Conservation (phyloP, 2,113 vertebrate species). For the Podarcis cretensis region DNA sequence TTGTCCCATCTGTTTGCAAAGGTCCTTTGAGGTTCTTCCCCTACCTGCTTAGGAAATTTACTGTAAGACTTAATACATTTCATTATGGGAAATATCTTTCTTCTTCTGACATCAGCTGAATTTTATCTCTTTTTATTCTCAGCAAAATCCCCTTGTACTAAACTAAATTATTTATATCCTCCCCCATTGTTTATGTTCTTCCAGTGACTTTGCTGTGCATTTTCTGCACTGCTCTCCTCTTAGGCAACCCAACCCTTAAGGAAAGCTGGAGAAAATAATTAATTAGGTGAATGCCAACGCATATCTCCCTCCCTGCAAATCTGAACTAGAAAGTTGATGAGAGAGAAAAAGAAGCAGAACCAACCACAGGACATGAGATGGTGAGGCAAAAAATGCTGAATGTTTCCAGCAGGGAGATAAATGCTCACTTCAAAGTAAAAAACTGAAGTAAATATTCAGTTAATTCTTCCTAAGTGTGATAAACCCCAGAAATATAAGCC, state of each 20-base stretch:
- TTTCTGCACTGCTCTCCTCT: not conserved
- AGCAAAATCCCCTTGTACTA: not conserved
- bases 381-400: conserved; percentile 4
- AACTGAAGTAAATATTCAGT: conserved; percentile 41
- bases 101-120: not conserved
- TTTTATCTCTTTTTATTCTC: conserved; percentile 9
- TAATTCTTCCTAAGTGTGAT: conserved; percentile 50
- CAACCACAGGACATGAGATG: conserved; percentile 12
- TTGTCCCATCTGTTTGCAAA: not conserved
- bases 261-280: conserved; percentile 6
- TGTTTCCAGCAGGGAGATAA: conserved; percentile 29
- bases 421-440: conserved; percentile 33
- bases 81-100: not conserved
- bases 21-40: not conserved
- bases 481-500: conserved; percentile 55
- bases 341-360: conserved; percentile 3
- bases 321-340: conserved; percentile 16
- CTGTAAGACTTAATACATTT: not conserved
- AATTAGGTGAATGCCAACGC: not conserved
- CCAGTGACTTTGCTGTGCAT: not conserved
- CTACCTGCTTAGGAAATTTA: not conserved
- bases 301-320: not conserved
- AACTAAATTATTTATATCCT: conserved; percentile 15
- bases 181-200: conserved; percentile 4
- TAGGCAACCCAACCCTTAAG: not conserved